Evolutionary conservation across 2,888 invertebrate species (phyloP).

Genomic region (Zygogramma bicolorata): DNA sequence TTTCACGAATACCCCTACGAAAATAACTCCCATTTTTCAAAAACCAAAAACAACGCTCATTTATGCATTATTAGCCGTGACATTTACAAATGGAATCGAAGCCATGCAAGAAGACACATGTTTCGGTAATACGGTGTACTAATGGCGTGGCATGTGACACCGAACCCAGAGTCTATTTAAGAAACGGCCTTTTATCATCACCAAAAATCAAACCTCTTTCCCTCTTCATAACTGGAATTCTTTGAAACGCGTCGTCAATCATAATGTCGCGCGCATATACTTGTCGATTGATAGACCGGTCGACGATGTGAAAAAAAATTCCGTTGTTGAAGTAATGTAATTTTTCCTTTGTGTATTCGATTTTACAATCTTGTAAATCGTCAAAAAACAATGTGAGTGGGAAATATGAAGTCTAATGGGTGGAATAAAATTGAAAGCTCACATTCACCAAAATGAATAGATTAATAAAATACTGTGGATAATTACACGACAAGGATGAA

Average conservation of each 20-base stretch:
- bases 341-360: too few relatives aligned
- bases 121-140: slow-evolving; percentile 32
- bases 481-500: too few relatives aligned
- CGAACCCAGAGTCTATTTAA: slow-evolving; percentile 50
- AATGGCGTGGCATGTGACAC: slow-evolving; percentile 41
- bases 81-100: slow-evolving; percentile 44
- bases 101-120: slow-evolving; percentile 42
- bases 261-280: slow-evolving; percentile 27
- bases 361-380: too few relatives aligned
- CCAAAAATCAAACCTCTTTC: slow-evolving; percentile 48
- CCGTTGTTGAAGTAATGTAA: too few relatives aligned
- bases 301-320: too few relatives aligned
- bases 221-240: slow-evolving; percentile 39
- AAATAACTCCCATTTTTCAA: slow-evolving; percentile 16
- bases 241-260: slow-evolving; percentile 43
- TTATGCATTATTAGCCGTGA: slow-evolving; percentile 33
- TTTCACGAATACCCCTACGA: slow-evolving; percentile 5
- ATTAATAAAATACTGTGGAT: too few relatives aligned
- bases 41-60: slow-evolving; percentile 11
- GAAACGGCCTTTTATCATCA: slow-evolving; percentile 52
- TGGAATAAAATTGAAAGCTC: too few relatives aligned
- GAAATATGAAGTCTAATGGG: too few relatives aligned
- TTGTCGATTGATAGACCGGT: slow-evolving; percentile 13
- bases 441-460: too few relatives aligned
- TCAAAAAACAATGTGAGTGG: too few relatives aligned